Evolutionary conservation across 2,888 invertebrate genomes (phyloP).

Genomic region (Drepana falcataria): DNA sequence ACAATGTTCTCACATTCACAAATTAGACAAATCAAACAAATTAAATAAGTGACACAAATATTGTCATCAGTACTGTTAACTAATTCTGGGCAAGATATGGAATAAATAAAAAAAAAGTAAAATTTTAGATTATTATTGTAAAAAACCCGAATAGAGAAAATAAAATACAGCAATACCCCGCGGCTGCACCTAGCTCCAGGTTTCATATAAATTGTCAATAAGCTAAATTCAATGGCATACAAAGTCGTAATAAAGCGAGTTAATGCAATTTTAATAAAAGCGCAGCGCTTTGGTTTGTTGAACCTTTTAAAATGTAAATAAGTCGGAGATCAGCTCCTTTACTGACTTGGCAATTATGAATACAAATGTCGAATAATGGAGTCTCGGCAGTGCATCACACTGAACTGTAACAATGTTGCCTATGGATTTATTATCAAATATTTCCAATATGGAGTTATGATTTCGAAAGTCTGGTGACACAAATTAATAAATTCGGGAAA

Average conservation of each 20-base stretch:
- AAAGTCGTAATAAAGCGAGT: neutral
- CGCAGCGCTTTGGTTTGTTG: neutral
- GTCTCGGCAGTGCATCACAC: constrained; percentile 2
- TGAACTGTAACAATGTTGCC: neutral
- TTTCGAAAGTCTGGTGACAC: no score
- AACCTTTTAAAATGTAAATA: constrained; percentile 11
- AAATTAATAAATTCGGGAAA: no score
- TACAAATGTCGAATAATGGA: constrained; percentile 11
- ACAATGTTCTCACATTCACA: no score
- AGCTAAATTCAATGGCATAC: neutral
- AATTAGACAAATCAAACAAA: no score
- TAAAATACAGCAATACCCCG: neutral
- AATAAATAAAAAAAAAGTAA: no score
- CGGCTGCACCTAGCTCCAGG: neutral
- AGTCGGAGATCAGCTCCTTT: constrained; percentile 4
- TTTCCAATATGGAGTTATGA: no score
- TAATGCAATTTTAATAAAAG: constrained; percentile 2
- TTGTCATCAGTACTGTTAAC: no score
- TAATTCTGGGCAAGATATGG: no score
- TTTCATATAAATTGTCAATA: neutral
- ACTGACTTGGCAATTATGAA: constrained; percentile 11
- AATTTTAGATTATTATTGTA: no score
- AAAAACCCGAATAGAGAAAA: neutral
- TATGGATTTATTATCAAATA: no score
- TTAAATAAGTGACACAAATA: no score